Conservation (phyloP, 2,888 invertebrate species). For the Acleris literana region DNA sequence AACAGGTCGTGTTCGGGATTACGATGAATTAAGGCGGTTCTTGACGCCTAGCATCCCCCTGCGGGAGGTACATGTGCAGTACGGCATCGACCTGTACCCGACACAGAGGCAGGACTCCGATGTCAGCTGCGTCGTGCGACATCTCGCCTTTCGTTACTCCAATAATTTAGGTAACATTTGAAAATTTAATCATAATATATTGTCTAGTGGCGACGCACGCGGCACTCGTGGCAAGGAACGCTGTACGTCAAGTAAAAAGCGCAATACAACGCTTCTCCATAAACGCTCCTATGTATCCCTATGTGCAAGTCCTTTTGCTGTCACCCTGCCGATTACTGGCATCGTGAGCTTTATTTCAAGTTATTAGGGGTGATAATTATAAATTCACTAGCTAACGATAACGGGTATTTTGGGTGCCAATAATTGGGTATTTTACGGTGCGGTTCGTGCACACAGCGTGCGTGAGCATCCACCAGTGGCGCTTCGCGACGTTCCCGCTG, state of each 20-base stretch:
- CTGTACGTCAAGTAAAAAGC: too few relatives aligned
- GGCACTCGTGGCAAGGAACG: too few relatives aligned
- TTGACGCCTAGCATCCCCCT: slow-evolving; percentile 68
- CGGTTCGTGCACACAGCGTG: slow-evolving; percentile 50
- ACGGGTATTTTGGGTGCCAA: too few relatives aligned
- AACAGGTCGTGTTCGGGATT: slow-evolving; percentile 66
- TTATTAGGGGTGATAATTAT: too few relatives aligned
- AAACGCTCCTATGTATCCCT: too few relatives aligned
- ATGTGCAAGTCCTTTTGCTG: too few relatives aligned
- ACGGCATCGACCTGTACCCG: slow-evolving; percentile 62
- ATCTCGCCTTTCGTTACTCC: slow-evolving; percentile 60
- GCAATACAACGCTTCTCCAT: too few relatives aligned
- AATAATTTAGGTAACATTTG: slow-evolving; percentile 55
- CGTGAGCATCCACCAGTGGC: slow-evolving; percentile 72
- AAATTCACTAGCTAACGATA: too few relatives aligned
- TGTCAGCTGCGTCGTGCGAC: slow-evolving; percentile 66
- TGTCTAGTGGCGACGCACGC: too few relatives aligned
- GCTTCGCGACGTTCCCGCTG: slow-evolving; percentile 59
- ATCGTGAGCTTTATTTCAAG: too few relatives aligned
- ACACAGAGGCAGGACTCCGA: slow-evolving; percentile 68
- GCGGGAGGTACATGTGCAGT: slow-evolving; percentile 62
- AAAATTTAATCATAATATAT: background rate
- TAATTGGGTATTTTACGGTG: background rate
- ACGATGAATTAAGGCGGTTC: slow-evolving; percentile 66
- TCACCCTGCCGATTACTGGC: too few relatives aligned